Conservation (phyloP, 1,140 invertebrate species). For the Eufriesea mexicana region DNA sequence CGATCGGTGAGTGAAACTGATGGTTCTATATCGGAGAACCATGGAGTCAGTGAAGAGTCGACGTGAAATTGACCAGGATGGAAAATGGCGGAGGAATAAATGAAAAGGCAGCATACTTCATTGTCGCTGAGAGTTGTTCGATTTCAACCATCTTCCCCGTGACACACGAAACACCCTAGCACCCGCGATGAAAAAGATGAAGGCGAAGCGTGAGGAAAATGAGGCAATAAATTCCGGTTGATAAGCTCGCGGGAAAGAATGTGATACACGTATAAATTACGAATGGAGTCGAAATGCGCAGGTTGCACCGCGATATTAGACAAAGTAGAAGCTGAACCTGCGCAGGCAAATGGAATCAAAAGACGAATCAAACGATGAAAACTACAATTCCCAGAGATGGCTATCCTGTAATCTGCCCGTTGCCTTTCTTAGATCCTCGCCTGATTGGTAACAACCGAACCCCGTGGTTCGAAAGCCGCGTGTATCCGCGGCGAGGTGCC, state of each 20-base stretch:
- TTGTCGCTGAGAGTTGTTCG: too few relatives aligned
- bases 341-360: constrained; percentile 39
- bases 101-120: constrained; percentile 31
- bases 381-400: constrained; percentile 42
- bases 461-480: constrained; percentile 43
- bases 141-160: too few relatives aligned
- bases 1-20: neutral
- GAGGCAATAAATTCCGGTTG: neutral
- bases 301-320: neutral
- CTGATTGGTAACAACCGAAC: constrained; percentile 60
- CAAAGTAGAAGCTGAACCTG: neutral
- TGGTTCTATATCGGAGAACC: constrained; percentile 8
- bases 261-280: neutral
- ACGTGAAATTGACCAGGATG: constrained; percentile 12
- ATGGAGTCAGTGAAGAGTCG: neutral
- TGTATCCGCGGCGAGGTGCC: constrained; percentile 27
- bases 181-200: too few relatives aligned
- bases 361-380: constrained; percentile 56
- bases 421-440: constrained; percentile 47
- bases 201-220: neutral
- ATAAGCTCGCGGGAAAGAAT: neutral
- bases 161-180: too few relatives aligned
- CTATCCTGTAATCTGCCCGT: constrained; percentile 56
- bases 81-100: constrained; percentile 31
- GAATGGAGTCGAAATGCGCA: neutral